These are phyloP conservation scores for Nemoura dubitans DNA, from an alignment of 2,888 invertebrate genomes.

Conservation along the genomic window DNA sequence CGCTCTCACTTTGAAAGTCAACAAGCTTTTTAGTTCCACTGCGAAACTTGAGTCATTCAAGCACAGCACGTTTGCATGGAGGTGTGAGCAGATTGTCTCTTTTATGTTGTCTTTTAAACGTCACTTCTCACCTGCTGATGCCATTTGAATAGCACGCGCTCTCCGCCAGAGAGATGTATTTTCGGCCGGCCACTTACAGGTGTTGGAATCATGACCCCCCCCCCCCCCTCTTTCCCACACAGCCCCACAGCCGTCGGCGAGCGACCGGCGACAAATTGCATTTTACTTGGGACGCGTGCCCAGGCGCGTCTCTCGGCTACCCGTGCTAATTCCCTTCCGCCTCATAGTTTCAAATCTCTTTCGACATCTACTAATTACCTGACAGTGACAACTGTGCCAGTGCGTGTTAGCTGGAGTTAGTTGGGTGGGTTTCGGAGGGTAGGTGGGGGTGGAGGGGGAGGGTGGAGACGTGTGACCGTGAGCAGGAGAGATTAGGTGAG, in stretches of 20 bases:
- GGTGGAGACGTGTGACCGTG: neutral
- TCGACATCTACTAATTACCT: neutral
- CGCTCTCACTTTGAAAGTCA: neutral
- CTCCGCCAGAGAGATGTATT: neutral
- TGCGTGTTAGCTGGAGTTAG: neutral
- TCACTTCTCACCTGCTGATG: neutral
- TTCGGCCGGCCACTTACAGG: neutral
- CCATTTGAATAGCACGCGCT: neutral
- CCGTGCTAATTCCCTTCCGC: neutral
- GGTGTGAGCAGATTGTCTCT: neutral
- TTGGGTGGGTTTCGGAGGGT: neutral
- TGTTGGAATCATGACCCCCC: neutral
- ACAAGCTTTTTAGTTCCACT: neutral
- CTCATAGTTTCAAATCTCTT: slow-evolving; percentile 12
- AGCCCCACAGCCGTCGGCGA: neutral
- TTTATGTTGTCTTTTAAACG: neutral
- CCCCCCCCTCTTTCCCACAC: neutral
- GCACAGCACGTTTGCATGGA: neutral
- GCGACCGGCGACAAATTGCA: neutral
- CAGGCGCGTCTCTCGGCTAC: neutral
- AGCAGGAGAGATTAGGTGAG: neutral
- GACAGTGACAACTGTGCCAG: slow-evolving; percentile 5
- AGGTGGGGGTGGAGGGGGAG: neutral
- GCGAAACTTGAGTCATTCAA: neutral
- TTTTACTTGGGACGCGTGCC: neutral